Evolutionary conservation across 2,113 vertebrate species (phyloP), one percentile per base, ranked within the genome.

Genomic region (Murina feae): DNA sequence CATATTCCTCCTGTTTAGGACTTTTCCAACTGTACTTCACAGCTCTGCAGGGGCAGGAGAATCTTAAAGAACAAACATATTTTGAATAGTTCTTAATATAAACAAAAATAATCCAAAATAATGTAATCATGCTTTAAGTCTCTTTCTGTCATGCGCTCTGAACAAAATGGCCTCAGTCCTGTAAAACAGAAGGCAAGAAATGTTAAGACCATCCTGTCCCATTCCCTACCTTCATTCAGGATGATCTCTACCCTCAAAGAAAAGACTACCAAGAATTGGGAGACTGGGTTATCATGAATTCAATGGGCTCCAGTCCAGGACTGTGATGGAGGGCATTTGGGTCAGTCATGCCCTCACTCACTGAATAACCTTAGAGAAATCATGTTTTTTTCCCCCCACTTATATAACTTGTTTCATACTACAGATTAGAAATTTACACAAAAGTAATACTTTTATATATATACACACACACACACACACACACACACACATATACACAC

Each of bases 21-120:
- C 11, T 95, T 85, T 92, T 83, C 55, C 30, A 75, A n/a, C 39
- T 86, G 32, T 85, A 20, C n/a, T 42, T 86, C 80, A 86, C 63
- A 94, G 79, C 60, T 94, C 49, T 60, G 35, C 87, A 44, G n/a
- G 30, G 2, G n/a, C 78, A 88, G 44, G 9, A 66, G 6, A 86
- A 78, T 13, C 55, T 89, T 78, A 63, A 71, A 71, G 42, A 90
- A 35, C 58, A 79, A 60, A 69, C 4, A 16, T 65, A 80, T 89
- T 93, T 79, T 72, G 30, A 92, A 81, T 81, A 86, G 44, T 30
- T 68, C 71, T 60, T 74, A 58, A 23, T 68, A 88, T 86, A 75
- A 93, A 84, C 30, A 80, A 90, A 93, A 42, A 89, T 75, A 85
- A 90, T 71, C 23, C 51, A 72, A 85, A 97, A 90, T 65, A 90